Evolutionary conservation across 2,888 invertebrate species (phyloP).

Genomic region (Archips xylosteana): DNA sequence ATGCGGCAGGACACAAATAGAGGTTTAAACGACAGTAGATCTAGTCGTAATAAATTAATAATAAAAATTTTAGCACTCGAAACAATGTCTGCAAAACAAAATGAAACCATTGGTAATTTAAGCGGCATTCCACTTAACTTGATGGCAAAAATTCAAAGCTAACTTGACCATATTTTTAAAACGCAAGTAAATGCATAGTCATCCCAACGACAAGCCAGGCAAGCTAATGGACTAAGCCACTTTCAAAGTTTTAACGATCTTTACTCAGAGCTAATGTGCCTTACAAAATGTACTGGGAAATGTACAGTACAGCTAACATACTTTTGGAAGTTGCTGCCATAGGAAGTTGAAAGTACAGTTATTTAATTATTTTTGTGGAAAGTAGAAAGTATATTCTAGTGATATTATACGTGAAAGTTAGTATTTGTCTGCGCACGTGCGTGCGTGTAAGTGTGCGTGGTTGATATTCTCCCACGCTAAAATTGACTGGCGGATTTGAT

Average conservation of each 20-base stretch:
- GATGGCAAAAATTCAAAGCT: background rate
- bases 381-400: too few relatives aligned
- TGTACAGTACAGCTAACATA: slow-evolving; percentile 27
- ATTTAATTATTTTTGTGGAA: background rate
- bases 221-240: slow-evolving; percentile 78
- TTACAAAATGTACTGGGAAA: slow-evolving; percentile 50
- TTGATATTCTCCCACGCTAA: too few relatives aligned
- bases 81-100: background rate
- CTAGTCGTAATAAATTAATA: too few relatives aligned
- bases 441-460: too few relatives aligned
- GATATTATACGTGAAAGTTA: too few relatives aligned
- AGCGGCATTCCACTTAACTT: background rate
- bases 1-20: too few relatives aligned
- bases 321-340: slow-evolving; percentile 6
- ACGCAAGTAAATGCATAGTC: slow-evolving; percentile 54
- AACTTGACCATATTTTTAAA: slow-evolving; percentile 43
- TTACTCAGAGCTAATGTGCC: slow-evolving; percentile 73
- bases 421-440: too few relatives aligned
- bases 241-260: slow-evolving; percentile 79
- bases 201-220: slow-evolving; percentile 54
- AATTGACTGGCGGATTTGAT: too few relatives aligned
- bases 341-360: background rate
- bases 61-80: background rate
- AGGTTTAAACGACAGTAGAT: too few relatives aligned
- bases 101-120: background rate